Conservation (phyloP, 2,888 invertebrate species). For the Rhamnusium bicolor region DNA sequence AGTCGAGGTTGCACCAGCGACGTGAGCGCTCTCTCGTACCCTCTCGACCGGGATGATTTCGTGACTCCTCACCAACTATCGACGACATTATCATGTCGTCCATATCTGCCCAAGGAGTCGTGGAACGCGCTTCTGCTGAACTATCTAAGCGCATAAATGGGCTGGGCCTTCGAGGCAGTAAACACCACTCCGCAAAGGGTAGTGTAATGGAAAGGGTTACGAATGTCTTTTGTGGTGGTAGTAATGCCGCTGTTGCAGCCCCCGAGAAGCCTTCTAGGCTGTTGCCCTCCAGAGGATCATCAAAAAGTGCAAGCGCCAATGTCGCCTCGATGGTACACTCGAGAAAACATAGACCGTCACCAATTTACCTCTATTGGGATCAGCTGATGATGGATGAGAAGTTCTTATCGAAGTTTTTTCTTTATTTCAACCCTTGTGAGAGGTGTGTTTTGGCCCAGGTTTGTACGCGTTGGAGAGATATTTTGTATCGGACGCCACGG, state of each 20-base stretch:
- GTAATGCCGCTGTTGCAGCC: slow-evolving; percentile 65
- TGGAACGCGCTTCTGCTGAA: slow-evolving; percentile 93
- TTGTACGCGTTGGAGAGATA: slow-evolving; percentile 90
- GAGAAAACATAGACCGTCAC: slow-evolving; percentile 71
- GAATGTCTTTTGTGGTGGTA: slow-evolving; percentile 87
- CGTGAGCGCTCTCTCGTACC: slow-evolving; percentile 37
- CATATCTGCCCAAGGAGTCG: slow-evolving; percentile 91
- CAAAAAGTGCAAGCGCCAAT: slow-evolving; percentile 53
- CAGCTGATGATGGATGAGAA: slow-evolving; percentile 88
- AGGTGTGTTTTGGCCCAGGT: slow-evolving; percentile 87
- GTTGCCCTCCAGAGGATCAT: slow-evolving; percentile 59
- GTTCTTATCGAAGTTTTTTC: slow-evolving; percentile 89
- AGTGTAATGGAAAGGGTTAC: slow-evolving; percentile 92
- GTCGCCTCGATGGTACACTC: slow-evolving; percentile 50
- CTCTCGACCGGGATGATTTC: slow-evolving; percentile 41
- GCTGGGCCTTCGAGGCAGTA: slow-evolving; percentile 71
- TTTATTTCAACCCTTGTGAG: slow-evolving; percentile 82
- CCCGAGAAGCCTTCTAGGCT: slow-evolving; percentile 73
- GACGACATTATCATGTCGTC: slow-evolving; percentile 78
- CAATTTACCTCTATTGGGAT: slow-evolving; percentile 78
- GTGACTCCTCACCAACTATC: slow-evolving; percentile 37
- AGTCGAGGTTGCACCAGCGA: slow-evolving; percentile 39
- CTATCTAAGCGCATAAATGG: slow-evolving; percentile 91
- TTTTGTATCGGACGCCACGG: slow-evolving; percentile 81
- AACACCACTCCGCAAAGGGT: slow-evolving; percentile 71